phyloP scores from a whole-genome alignment of 2,888 invertebrate genomes.

The Oxystoma pomonae region DNA sequence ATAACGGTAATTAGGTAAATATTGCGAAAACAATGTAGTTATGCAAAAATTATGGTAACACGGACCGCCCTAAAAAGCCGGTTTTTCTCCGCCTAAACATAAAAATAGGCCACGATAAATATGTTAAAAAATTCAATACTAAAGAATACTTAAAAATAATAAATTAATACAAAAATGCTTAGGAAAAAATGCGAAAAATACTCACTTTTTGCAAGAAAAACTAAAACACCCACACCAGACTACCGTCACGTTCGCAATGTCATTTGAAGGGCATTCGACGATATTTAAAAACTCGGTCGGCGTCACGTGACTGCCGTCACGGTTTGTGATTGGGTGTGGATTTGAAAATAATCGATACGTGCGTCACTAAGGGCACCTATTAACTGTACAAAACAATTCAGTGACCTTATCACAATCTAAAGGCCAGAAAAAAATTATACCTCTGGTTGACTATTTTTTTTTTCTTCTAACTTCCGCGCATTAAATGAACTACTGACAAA shows the following conservation, averaged over 20 bases:
- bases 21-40: no score
- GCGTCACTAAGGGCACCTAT: no score
- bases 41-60: no score
- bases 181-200: not conserved
- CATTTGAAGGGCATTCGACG: constrained; percentile 22
- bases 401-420: no score
- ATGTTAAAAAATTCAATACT: no score
- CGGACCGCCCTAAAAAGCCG: not conserved
- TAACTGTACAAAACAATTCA: no score
- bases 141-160: no score
- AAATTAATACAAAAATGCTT: not conserved
- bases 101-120: not conserved
- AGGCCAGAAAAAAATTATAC: no score
- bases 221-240: not conserved
- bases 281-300: constrained; percentile 13
- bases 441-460: no score
- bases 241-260: constrained; percentile 18
- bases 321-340: not conserved
- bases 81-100: not conserved
- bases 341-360: no score
- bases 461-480: no score
- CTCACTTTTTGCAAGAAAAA: not conserved
- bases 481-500: no score
- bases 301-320: constrained; percentile 12
- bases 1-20: not conserved